Conservation (phyloP, 2,888 invertebrate species). For the Gasteruption jaculator region DNA sequence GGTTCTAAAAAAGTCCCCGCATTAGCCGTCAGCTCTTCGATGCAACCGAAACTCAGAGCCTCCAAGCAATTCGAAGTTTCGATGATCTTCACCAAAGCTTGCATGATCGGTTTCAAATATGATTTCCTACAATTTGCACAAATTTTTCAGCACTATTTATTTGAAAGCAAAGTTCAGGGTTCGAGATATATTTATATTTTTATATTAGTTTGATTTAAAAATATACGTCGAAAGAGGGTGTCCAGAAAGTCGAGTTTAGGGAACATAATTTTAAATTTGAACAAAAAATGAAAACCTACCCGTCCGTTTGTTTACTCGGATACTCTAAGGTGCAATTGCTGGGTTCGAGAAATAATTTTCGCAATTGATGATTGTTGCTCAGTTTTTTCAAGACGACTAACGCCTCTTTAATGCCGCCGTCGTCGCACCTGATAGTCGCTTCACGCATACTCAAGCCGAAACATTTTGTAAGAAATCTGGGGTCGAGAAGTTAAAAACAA, state of each 20-base stretch:
- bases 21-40: conserved; percentile 54
- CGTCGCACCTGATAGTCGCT: conserved; percentile 50
- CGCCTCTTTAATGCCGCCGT: conserved; percentile 39
- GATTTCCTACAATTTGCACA: conserved; percentile 30
- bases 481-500: too few species aligned
- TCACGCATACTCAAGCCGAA: conserved; percentile 49
- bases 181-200: conserved; percentile 1
- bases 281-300: conserved; percentile 17
- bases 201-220: neutral
- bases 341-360: conserved; percentile 46
- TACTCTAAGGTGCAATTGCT: conserved; percentile 41
- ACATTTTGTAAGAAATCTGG: conserved; percentile 44
- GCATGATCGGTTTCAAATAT: conserved; percentile 28
- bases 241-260: too few species aligned
- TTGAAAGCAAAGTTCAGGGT: too few species aligned
- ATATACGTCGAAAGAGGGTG: neutral
- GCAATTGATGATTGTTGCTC: conserved; percentile 44
- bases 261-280: too few species aligned
- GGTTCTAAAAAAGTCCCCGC: conserved; percentile 49
- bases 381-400: conserved; percentile 43
- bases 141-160: too few species aligned
- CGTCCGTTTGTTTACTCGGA: conserved; percentile 19
- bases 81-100: conserved; percentile 50
- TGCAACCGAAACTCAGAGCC: conserved; percentile 56
- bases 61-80: conserved; percentile 51